phyloP scores from a whole-genome alignment of 1,140 invertebrate species.

The Orchestia grillus region DNA sequence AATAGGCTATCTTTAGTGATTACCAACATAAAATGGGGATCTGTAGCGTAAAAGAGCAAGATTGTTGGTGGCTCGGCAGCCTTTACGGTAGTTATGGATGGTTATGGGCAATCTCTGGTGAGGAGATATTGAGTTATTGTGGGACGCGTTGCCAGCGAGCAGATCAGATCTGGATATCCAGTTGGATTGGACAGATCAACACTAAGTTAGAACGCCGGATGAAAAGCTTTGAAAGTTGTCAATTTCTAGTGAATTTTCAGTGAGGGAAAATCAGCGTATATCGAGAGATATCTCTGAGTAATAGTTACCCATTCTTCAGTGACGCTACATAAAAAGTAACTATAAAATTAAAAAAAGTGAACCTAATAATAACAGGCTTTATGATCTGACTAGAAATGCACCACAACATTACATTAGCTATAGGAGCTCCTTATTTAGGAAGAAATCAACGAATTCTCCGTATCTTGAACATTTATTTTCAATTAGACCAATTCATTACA shows the following conservation, averaged over 20 bases:
- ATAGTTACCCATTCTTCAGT: no score
- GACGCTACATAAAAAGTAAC: no score
- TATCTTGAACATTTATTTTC: no score
- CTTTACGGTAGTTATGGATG: slow-evolving; percentile 55
- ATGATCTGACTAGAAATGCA: no score
- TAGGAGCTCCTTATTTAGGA: no score
- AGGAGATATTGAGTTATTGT: slow-evolving; percentile 53
- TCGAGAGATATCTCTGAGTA: background rate
- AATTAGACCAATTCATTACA: no score
- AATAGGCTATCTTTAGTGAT: slow-evolving; percentile 56
- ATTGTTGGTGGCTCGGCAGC: slow-evolving; percentile 49
- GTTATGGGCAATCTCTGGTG: slow-evolving; percentile 52
- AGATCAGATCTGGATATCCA: background rate
- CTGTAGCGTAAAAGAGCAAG: slow-evolving; percentile 55
- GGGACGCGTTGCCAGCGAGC: background rate
- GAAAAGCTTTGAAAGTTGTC: background rate
- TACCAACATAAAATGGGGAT: slow-evolving; percentile 54
- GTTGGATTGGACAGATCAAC: background rate
- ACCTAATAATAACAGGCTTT: no score
- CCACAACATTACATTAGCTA: no score
- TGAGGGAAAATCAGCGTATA: background rate
- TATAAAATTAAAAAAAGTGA: no score
- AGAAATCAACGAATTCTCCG: no score
- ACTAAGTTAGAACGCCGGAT: background rate
- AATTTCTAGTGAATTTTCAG: background rate